Evolutionary conservation across 1,140 invertebrate genomes (phyloP), one percentile per base, ranked within the genome.

Genomic region (Lethrus apterus): DNA sequence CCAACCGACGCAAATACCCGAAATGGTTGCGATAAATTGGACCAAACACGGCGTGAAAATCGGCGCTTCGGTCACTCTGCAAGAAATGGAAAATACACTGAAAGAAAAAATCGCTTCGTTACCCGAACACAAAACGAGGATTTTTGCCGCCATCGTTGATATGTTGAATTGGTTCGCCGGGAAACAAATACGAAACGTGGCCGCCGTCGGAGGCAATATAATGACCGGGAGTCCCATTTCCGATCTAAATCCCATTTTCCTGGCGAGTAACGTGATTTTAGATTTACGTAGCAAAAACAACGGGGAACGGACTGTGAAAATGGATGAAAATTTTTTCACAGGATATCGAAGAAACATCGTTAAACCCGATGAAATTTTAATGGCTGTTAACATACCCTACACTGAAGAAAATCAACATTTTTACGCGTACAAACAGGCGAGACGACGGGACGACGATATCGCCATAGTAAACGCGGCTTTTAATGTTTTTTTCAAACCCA

Each of bases 151-250:
- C 19, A 78, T 91, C 30, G 70, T 84, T 15, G 80, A 88, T 45
- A 97, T 97, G 84, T 70, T 97, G 2, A 79, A 89, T 59, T 94
- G 86, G 80, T 97, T 97, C 76, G 93, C 92, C 48, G 90, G 93
- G 15, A 89, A 84, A 65, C 93, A 97, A 74, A 91, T 97, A 42
- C 76, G 92, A 51, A 96, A 78, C 62, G 78, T 81, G 3, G 78
- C 78, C 67, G 81, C 87, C 21, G 66, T 97, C 13, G 90, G 86
- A 33, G 92, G 93, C 15, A 97, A 96, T 67, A 90, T 96, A 36
- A 84, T 95, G 70, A 96, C 92, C 0, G 89, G 90, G n/a, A 94
- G 91, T 69, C 93, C 93, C 0, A 96, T 97, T 62, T 96, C 92
- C 7, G 93, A 98, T 71, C 73, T 97, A 59, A 93, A 93, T 71